Base-by-base conservation (phyloP, 2,113 vertebrate species). In the Chamaetylas fuelleborni region DNA sequence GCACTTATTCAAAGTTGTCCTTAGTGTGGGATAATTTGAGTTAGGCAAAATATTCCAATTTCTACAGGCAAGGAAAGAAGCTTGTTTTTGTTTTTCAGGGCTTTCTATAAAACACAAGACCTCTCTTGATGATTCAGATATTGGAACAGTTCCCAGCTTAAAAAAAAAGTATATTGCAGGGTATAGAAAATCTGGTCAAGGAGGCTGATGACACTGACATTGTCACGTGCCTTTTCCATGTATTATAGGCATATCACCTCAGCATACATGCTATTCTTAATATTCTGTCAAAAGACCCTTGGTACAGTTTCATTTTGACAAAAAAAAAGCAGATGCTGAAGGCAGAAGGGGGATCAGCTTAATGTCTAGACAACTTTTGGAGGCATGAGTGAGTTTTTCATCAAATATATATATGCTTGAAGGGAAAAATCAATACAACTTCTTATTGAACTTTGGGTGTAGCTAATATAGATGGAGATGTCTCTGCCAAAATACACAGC, bases 11-110 rank as follows among this genome's bases (percentile, higher is more conserved):
- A 86, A 53, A 72, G 34, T 58, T 92, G 74, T 38, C 79, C 71
- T 65, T 81, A 42, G 54, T 51, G 60, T 64, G 69, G 45, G 51
- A 62, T 95, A 81, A 81, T 86, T 92, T 43, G 67, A 82, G 45
- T 81, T 69, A 81, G 56, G 79, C 78, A 83, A 83, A 90, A 91
- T 76, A 92, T 26, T 62, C 51, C 8, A 20, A 57, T 92, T 95
- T 95, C 66, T 79, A 58, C 53, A 87, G 67, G 54, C 38, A 70
- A 64, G 76, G 62, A 40, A 82, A 51, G 54, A 95, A 83, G 51
- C 38, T 73, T 80, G 45, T 28, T 93, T 95, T 87, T 91, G 50
- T 92, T 95, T 95, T 94, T 81, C 38, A 83, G 38, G 47, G 51
- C 3, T 1, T 82, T 95, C 80, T 88, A 43, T 74, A 62, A 69